phyloP scores from a whole-genome alignment of 2,797 vertebrate genomes.

The Oryzias dopingdopingensis region DNA sequence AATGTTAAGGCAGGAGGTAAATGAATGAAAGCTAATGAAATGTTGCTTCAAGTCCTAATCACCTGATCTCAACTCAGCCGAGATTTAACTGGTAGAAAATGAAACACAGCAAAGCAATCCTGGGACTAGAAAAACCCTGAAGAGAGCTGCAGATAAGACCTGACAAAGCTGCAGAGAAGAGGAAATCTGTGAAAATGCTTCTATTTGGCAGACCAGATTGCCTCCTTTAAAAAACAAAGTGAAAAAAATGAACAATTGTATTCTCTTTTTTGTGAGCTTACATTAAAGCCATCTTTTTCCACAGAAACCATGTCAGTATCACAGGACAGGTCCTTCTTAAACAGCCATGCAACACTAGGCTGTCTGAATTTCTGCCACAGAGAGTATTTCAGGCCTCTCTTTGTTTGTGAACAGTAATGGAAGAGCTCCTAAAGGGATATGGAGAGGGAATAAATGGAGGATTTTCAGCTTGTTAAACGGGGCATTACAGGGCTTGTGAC shows the following conservation, averaged over 20 bases:
- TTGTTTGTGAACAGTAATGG: conserved; percentile 66
- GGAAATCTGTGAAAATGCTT: background rate
- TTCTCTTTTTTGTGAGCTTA: too few species aligned
- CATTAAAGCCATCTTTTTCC: too few species aligned
- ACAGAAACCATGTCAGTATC: too few species aligned
- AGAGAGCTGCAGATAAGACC: background rate
- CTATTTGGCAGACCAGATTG: too few species aligned
- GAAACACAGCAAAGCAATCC: background rate
- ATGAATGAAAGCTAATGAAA: background rate
- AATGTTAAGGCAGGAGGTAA: background rate
- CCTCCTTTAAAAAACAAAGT: too few species aligned
- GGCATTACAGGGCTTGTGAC: conserved; percentile 77
- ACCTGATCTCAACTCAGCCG: background rate
- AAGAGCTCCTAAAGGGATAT: conserved; percentile 61
- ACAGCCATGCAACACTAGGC: conserved; percentile 4
- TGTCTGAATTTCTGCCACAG: background rate
- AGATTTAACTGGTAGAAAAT: background rate
- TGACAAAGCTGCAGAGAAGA: background rate
- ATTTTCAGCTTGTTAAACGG: conserved; percentile 80
- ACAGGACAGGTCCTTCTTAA: too few species aligned
- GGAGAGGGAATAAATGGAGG: conserved; percentile 68
- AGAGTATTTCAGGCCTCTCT: conserved; percentile 37
- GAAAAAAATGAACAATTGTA: too few species aligned
- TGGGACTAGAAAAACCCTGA: background rate
- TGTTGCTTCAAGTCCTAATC: background rate